Evolutionary conservation across 2,113 vertebrate species (phyloP), one percentile per base, ranked within the genome.

Genomic region (pig (Sus scrofa)): DNA sequence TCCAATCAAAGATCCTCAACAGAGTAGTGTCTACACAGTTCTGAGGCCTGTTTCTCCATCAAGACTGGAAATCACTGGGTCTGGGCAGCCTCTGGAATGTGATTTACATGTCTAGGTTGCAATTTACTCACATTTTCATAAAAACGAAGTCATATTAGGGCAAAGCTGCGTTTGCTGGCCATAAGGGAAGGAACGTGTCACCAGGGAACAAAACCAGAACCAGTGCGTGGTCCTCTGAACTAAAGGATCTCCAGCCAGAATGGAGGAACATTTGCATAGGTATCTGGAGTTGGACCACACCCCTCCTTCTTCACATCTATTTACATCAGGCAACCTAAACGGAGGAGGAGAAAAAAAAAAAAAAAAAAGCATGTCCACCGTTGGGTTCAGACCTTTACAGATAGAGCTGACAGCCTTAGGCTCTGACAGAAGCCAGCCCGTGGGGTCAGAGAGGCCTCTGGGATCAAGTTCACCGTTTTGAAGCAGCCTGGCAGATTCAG

Each of bases 271-370:
- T 82, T 81, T 68, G 30, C 30, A 22, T 4, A 68, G 56, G 24
- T 68, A 58, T 93, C 75, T 95, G 82, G 70, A 95, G 30, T n/a
- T 71, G 27, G 54, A 37, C 65, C 58, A 71, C 20, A 16, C n/a
- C 39, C 70, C 26, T 74, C 30, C 7, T 58, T 62, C 19, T n/a
- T 96, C 77, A 1, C 20, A 75, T 63, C 89, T 96, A 74, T 71
- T 84, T 83, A 67, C 50, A 63, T 81, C 63, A 85, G 34, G 12
- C 95, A 71, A 94, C 73, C 92, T 95, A 91, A 75, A 88, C 50
- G 56, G 12, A 82, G 32, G 26, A 8, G 39, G 5, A 77, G 65
- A 6, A 13, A 50, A 71, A 60, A 44, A 52, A 44, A 24, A 44
- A n/a, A 86, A 54, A 73, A 6, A 56, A 34, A 85, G 78, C 62